Conservation (phyloP, 2,113 vertebrate genomes). For the Cephalopterus ornatus region DNA sequence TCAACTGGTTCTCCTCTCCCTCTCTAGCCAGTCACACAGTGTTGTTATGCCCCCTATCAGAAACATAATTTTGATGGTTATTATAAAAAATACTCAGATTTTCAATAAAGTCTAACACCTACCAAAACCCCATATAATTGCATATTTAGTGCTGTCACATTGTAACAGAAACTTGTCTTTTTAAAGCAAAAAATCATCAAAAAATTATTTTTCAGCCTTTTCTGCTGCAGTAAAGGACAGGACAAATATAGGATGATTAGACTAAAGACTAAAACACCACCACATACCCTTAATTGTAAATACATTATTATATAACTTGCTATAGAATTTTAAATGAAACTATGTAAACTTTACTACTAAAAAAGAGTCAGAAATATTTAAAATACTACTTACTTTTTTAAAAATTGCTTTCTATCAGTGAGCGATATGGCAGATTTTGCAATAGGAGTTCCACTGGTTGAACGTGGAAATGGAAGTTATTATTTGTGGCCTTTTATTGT, state of each 20-base stretch:
- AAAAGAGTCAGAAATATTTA: conserved; percentile 26
- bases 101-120: not conserved
- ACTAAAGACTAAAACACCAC: not conserved
- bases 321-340: conserved; percentile 29
- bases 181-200: not conserved
- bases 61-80: not conserved
- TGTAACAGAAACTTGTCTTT: not conserved
- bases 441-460: not conserved
- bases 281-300: not conserved
- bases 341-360: conserved; percentile 27
- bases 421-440: not conserved
- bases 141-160: not conserved
- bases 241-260: not conserved
- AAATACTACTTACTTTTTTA: not conserved
- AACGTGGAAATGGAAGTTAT: not conserved
- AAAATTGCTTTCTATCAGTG: not conserved
- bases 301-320: conserved; percentile 1
- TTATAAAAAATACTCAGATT: not conserved
- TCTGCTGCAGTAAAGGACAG: not conserved
- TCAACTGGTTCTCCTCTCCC: not conserved
- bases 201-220: not conserved
- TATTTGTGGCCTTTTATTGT: not conserved
- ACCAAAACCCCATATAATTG: not conserved
- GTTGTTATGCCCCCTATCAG: not conserved
- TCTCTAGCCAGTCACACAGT: not conserved